Evolutionary conservation across 2,888 invertebrate species (phyloP), one percentile per base, ranked within the genome.

Genomic region (Erannis defoliaria): DNA sequence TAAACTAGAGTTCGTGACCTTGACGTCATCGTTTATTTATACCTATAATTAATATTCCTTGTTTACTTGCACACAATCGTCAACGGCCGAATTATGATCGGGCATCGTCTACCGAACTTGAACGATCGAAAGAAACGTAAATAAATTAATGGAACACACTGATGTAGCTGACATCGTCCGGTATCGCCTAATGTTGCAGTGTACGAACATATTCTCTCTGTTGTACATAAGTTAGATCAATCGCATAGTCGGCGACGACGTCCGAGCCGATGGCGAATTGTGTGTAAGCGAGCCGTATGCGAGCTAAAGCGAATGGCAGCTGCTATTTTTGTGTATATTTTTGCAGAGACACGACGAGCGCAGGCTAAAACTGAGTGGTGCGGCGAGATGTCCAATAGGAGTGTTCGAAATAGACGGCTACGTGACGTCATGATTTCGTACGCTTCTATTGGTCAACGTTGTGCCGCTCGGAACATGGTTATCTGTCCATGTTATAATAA

Each of bases 231-330:
- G n/a, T n/a, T n/a, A n/a, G n/a, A n/a, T n/a, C n/a, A n/a, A n/a
- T n/a, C n/a, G n/a, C n/a, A n/a, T n/a, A n/a, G n/a, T n/a, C n/a
- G n/a, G n/a, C n/a, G n/a, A n/a, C n/a, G n/a, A n/a, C n/a, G n/a
- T n/a, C n/a, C n/a, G n/a, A n/a, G n/a, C n/a, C n/a, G n/a, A n/a
- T n/a, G n/a, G n/a, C n/a, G n/a, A n/a, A n/a, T n/a, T n/a, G n/a
- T n/a, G n/a, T 18, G 2, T 5, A 9, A 8, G 12, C 5, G 31
- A 4, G 4, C 31, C 6, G 5, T 16, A 16, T 19, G 12, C 42
- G 21, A 42, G 42, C 23, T 42, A 6, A 21, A n/a, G 40, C 40
- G 21, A 42, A 23, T 42, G 12, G n/a, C 42, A 14, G n/a, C 23
- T 21, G 8, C 2, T 42, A 6, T 14, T 21, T n/a, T n/a, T n/a